phyloP scores from a whole-genome alignment of 92 coral and sea anemone genomes.

The Heliopora coerulea region DNA sequence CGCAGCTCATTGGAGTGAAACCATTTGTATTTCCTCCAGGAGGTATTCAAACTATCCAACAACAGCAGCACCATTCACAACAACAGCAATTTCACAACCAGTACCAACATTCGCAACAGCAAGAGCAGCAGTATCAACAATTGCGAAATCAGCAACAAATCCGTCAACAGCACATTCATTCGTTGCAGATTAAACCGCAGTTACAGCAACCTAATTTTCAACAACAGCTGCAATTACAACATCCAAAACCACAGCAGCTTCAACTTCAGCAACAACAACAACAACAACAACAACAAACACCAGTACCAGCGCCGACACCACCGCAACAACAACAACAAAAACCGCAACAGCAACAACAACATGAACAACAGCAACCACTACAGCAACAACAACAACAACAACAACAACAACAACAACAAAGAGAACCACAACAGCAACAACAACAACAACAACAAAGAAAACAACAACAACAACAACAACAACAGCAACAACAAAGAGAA shows the following conservation, averaged over 20 bases:
- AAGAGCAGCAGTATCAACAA: background rate
- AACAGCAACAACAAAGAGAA: background rate
- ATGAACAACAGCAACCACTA: background rate
- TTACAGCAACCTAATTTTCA: background rate
- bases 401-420: background rate
- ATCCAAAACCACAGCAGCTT: background rate
- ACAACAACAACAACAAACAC: conserved; percentile 25
- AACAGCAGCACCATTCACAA: conserved; percentile 2
- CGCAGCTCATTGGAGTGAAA: conserved; percentile 33
- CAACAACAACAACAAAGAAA: conserved; percentile 23
- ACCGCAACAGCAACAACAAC: background rate
- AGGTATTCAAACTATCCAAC: background rate
- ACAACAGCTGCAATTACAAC: conserved; percentile 7
- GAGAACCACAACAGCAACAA: conserved; percentile 5
- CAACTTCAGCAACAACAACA: conserved; percentile 13
- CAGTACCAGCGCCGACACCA: no score
- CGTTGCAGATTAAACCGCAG: background rate
- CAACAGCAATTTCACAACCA: conserved; percentile 28
- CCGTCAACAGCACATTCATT: background rate
- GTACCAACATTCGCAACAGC: conserved; percentile 13
- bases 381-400: background rate
- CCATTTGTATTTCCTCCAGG: conserved; percentile 34
- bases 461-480: conserved; percentile 14
- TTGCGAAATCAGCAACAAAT: conserved; percentile 4
- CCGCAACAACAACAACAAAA: conserved; percentile 9